Base-by-base conservation (phyloP, 1,140 invertebrate species). In the Mamestra configurata region DNA sequence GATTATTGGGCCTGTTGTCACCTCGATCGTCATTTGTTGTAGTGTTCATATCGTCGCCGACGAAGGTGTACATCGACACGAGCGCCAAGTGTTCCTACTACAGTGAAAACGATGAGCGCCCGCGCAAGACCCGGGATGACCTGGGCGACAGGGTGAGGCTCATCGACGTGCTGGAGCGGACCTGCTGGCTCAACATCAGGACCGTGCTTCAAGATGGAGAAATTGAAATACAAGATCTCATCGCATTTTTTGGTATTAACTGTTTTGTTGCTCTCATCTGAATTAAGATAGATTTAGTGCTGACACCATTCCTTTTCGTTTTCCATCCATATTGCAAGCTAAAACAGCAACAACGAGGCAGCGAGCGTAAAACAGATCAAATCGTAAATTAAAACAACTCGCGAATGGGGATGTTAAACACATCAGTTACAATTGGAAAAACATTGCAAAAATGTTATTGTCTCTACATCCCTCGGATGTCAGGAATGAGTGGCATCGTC, bases 11-110 rank as follows among this genome's bases (percentile, higher is more conserved):
- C 59, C 46, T 68, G 75, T 77, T 77, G 84, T 73, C 82, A 88
- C 85, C 87, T 89, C 86, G 86, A 88, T 84, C 84, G 78, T 59
- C 49, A 66, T 82, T 68, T 61, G 85, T 91, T 92, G 8, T 91
- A 95, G 95, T 95, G 76, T 94, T 90, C 72, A 89, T 95, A 81
- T 90, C 94, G 15, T 95, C 95, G 11, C 90, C 95, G 57, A 91
- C 94, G 37, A 93, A 88, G 75, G 90, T 95, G 22, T 95, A 95
- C 85, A 90, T 95, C 80, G 86, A 88, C n/a, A 95, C 95, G 24
- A 92, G 88, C 61, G 88, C 84, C 15, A 92, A 93, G 73, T 94
- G 88, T 13, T 79, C 88, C 20, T 90, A 93, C 87, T 95, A 95
- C 86, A 94, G 94, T 82, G 82, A 87, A 35, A 95, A 95, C 66